phyloP scores from a whole-genome alignment of 2,888 invertebrate genomes.

The Lamellibrachia columna region DNA sequence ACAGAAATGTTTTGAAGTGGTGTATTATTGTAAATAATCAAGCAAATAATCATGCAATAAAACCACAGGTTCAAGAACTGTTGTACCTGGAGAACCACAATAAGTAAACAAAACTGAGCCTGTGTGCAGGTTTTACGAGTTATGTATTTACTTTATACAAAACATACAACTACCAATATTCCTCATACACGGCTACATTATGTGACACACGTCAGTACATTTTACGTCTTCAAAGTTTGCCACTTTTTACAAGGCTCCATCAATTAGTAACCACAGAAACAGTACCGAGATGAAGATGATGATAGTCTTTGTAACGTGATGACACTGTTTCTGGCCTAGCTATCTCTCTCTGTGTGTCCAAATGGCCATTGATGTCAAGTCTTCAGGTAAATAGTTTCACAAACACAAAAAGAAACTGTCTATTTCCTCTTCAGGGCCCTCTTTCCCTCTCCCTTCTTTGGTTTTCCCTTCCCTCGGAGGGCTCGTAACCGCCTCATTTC shows the following conservation, averaged over 20 bases:
- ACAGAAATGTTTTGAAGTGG: not conserved
- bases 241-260: not conserved
- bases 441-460: slow-evolving; percentile 48
- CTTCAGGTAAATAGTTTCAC: not conserved
- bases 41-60: not conserved
- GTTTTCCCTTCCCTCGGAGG: slow-evolving; percentile 56
- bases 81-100: not conserved
- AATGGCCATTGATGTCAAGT: not conserved
- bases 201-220: not conserved
- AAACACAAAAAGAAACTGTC: slow-evolving; percentile 25
- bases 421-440: slow-evolving; percentile 42
- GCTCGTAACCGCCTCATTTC: slow-evolving; percentile 56
- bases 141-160: not conserved
- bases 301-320: not conserved
- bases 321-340: not conserved
- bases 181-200: not conserved
- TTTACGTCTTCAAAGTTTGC: not conserved
- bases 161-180: not conserved
- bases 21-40: not conserved
- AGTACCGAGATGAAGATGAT: not conserved
- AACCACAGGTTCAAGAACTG: not conserved
- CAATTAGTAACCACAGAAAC: not conserved
- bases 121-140: not conserved
- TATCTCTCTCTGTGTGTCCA: not conserved
- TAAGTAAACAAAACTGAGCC: not conserved